Conservation (phyloP, 2,797 vertebrate species). For the Eulemur mongoz region DNA sequence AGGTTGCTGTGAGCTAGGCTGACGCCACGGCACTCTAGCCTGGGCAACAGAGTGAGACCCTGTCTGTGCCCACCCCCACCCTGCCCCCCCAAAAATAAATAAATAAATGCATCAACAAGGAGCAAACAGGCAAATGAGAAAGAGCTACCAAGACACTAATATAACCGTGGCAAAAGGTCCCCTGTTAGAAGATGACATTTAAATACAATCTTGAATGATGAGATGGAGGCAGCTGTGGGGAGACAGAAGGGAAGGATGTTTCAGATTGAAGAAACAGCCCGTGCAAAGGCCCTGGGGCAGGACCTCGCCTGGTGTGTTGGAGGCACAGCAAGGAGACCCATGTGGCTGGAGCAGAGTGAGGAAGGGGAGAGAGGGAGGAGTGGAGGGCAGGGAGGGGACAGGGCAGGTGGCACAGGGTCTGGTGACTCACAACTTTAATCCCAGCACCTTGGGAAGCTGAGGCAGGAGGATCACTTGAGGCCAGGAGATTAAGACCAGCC, state of each 20-base stretch:
- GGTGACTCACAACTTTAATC: not conserved
- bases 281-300: not conserved
- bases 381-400: not conserved
- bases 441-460: not conserved
- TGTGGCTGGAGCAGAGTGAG: not conserved
- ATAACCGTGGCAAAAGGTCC: not conserved
- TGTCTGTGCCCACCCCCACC: too few relatives aligned
- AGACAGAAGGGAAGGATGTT: not conserved
- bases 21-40: too few relatives aligned
- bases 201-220: not conserved
- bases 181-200: not conserved
- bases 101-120: not conserved
- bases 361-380: not conserved
- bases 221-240: not conserved
- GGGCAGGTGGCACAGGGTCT: too few relatives aligned
- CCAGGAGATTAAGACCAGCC: not conserved
- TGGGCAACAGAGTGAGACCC: too few relatives aligned
- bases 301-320: accelerated
- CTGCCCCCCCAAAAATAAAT: too few relatives aligned
- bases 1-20: too few relatives aligned
- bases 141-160: not conserved
- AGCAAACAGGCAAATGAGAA: not conserved
- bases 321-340: accelerated
- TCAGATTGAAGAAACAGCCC: not conserved
- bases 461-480: not conserved